Evolutionary conservation across 2,888 invertebrate genomes (phyloP).

Genomic region (Drosophila falleni): DNA sequence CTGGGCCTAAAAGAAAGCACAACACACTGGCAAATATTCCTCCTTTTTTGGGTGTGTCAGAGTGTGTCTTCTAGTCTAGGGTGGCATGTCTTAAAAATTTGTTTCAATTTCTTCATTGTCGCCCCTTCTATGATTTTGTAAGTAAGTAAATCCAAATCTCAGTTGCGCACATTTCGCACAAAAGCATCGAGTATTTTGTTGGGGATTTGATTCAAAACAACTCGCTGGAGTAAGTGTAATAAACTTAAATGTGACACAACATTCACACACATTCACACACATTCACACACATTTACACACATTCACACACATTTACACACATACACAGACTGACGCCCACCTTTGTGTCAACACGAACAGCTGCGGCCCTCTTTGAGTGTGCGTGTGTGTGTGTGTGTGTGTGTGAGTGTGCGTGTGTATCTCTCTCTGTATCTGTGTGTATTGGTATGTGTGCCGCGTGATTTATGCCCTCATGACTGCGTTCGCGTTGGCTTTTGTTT

Average conservation of each 20-base stretch:
- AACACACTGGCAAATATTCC: neutral
- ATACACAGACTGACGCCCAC: slow-evolving; percentile 20
- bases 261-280: slow-evolving; percentile 14
- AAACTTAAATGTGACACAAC: slow-evolving; percentile 66
- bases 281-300: slow-evolving; percentile 22
- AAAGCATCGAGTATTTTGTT: slow-evolving; percentile 69
- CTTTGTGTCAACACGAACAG: slow-evolving; percentile 34
- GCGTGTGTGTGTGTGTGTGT: slow-evolving; percentile 11
- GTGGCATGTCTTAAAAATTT: slow-evolving; percentile 57
- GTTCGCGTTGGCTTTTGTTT: slow-evolving; percentile 65
- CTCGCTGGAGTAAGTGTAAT: slow-evolving; percentile 69
- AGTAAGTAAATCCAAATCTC: slow-evolving; percentile 59
- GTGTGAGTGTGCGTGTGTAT: neutral
- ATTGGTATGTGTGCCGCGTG: slow-evolving; percentile 50
- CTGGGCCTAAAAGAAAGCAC: slow-evolving; percentile 10
- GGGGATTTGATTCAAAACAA: slow-evolving; percentile 74
- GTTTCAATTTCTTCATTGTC: slow-evolving; percentile 63
- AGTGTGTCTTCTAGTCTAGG: slow-evolving; percentile 3
- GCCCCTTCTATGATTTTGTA: slow-evolving; percentile 44
- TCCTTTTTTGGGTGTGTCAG: neutral
- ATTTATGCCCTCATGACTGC: slow-evolving; percentile 70
- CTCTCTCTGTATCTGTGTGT: slow-evolving; percentile 6
- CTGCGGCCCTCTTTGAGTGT: slow-evolving; percentile 4
- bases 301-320: slow-evolving; percentile 5
- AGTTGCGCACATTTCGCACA: slow-evolving; percentile 62